Percentiles rank a stretch among this genome's conserved stretches.
phyloP scores from a whole-genome alignment of 2,797 vertebrate species.

The Cygnus olor region DNA sequence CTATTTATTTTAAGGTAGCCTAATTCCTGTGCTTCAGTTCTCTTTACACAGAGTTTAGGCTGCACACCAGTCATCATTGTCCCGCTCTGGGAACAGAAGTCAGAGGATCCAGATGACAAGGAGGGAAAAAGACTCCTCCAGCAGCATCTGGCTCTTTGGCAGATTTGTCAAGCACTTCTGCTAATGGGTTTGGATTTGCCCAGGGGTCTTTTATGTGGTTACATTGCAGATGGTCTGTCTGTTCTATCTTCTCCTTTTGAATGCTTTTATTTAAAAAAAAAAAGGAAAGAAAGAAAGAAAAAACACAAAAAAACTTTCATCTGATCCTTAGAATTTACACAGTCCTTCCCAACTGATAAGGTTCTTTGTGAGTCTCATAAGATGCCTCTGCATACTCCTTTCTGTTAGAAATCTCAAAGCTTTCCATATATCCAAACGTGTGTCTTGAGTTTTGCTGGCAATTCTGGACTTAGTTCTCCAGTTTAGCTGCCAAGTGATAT shows the following conservation, averaged over 20 bases:
- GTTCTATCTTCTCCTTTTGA: constrained; percentile 62
- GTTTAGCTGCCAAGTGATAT: constrained; percentile 54
- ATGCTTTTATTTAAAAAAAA: constrained; percentile 40
- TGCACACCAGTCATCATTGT: background rate
- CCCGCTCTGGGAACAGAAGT: constrained; percentile 56
- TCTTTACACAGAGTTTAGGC: background rate
- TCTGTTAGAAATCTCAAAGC: constrained; percentile 39
- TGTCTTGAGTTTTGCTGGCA: constrained; percentile 63
- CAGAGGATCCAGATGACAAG: constrained; percentile 56
- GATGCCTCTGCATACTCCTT: constrained; percentile 34
- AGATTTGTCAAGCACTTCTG: constrained; percentile 73
- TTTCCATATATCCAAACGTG: constrained; percentile 53
- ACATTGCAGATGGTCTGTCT: constrained; percentile 73
- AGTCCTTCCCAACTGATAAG: constrained; percentile 63
- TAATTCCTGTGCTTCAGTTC: background rate
- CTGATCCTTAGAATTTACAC: constrained; percentile 49
- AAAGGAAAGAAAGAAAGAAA: background rate
- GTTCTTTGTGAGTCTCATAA: constrained; percentile 66
- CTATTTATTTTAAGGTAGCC: background rate
- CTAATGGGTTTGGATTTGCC: constrained; percentile 75
- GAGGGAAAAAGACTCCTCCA: constrained; percentile 25
- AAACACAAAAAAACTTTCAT: background rate
- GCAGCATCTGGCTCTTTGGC: constrained; percentile 76
- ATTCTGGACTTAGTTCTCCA: constrained; percentile 48
- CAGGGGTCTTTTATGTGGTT: constrained; percentile 78